Evolutionary conservation across 2,797 vertebrate genomes (phyloP).

Genomic region (Morelia viridis): DNA sequence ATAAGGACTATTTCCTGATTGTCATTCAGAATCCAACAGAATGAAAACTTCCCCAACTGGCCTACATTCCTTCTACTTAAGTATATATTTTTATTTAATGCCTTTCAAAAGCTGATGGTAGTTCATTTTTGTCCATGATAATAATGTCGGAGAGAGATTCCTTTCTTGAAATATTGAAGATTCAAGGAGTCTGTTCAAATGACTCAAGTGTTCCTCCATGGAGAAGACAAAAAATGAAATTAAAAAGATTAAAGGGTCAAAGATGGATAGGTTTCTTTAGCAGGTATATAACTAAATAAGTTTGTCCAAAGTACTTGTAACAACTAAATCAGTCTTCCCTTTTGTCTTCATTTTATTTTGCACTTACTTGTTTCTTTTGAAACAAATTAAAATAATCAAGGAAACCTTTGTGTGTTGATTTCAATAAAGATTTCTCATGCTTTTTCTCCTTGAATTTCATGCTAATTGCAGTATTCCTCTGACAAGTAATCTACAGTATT

Average conservation of each 20-base stretch:
- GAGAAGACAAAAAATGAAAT: conserved; percentile 35
- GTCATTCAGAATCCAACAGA: conserved; percentile 95
- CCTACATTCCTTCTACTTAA: background rate
- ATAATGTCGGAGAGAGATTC: background rate
- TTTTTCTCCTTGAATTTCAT: background rate
- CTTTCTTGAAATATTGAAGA: conserved; percentile 34
- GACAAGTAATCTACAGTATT: background rate
- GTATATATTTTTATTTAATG: conserved; percentile 67
- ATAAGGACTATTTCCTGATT: conserved; percentile 97
- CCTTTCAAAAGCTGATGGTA: conserved; percentile 42
- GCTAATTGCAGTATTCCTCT: background rate
- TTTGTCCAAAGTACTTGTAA: conserved; percentile 33
- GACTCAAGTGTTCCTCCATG: background rate
- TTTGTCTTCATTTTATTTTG: conserved; percentile 12
- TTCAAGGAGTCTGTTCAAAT: conserved; percentile 29
- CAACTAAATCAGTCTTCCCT: conserved; percentile 41
- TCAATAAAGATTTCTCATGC: conserved; percentile 19
- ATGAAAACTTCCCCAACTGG: conserved; percentile 62
- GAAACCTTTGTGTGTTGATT: background rate
- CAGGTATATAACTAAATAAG: conserved; percentile 19
- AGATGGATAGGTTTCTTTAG: conserved; percentile 35
- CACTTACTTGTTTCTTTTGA: conserved; percentile 13
- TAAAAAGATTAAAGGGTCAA: conserved; percentile 21
- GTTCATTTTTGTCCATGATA: conserved; percentile 46
- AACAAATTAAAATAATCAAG: conserved; percentile 48